Evolutionary conservation across 2,113 vertebrate species (phyloP).

Genomic region (Nycticorax nycticorax): DNA sequence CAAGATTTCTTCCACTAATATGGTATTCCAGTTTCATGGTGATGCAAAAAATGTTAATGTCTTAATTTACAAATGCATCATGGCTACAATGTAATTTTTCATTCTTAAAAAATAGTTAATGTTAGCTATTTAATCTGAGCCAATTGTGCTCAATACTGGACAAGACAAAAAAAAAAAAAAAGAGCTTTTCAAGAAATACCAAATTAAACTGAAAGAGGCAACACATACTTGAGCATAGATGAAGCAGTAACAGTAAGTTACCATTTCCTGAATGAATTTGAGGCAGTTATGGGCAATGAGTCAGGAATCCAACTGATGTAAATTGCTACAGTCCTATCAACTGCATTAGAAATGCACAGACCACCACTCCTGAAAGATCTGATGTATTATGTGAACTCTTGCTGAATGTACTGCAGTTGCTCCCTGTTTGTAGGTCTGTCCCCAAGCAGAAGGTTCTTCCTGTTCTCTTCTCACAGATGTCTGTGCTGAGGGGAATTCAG

Average conservation of each 20-base stretch:
- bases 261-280: not conserved
- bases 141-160: not conserved
- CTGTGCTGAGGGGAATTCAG: not conserved
- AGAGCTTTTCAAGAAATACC: not conserved
- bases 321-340: not conserved
- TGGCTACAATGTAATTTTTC: not conserved
- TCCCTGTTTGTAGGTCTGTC: not conserved
- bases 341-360: not conserved
- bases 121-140: not conserved
- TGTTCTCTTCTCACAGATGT: not conserved
- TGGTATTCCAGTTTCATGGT: not conserved
- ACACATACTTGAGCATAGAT: not conserved
- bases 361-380: not conserved
- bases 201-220: not conserved
- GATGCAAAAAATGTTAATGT: not conserved
- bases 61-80: not conserved
- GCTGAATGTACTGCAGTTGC: not conserved
- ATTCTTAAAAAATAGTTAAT: not conserved
- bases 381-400: not conserved
- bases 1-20: not conserved
- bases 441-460: not conserved
- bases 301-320: not conserved
- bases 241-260: not conserved
- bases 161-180: not conserved
- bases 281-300: not conserved